Evolutionary conservation across 1,140 invertebrate genomes (phyloP), one percentile per base, ranked within the genome.

Genomic region (Pinna nobilis): DNA sequence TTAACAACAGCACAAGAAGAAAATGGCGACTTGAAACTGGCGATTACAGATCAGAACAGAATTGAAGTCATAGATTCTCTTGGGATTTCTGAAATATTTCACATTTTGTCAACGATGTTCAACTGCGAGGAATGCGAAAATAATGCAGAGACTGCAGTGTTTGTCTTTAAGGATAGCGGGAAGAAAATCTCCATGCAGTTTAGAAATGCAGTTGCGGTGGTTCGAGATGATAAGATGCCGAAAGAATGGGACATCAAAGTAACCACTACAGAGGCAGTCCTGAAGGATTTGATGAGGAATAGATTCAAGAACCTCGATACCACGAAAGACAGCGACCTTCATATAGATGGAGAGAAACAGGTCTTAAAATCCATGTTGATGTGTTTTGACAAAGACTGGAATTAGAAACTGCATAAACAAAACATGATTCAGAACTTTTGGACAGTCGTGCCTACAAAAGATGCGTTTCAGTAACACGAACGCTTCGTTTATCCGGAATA

Each of bases 1-100:
- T 18, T 79, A 3, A 79, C 79, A 18, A 59, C 59, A 13, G 72
- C 77, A 13, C 23, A 77, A 30, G 79, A 82, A 51, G 69, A 50
- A 3, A 13, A 53, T 25, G 72, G 76, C 0, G 47, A 65, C 0
- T 6, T 78, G 0, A 25, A 57, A 6, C 25, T 55, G n/a, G 51
- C 71, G 23, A 1, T 50, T 11, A 20, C 20, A 7, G 39, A 57
- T 13, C 37, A 68, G 13, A 37, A 32, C 6, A n/a, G 64, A 30
- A 49, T 5, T 20, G 55, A 61, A 5, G 64, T 70, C 4, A 79
- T 81, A 4, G 20, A 30, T 33, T 35, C 35, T 37, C 23, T 71
- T 2, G 60, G 69, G 23, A 50, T 74, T 7, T n/a, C 20, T 35
- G 39, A 74, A 15, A 20, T 81, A 11, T 77, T 81, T 49, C 57